Evolutionary conservation across 2,797 vertebrate genomes (phyloP).

Genomic region (Tapera naevia): DNA sequence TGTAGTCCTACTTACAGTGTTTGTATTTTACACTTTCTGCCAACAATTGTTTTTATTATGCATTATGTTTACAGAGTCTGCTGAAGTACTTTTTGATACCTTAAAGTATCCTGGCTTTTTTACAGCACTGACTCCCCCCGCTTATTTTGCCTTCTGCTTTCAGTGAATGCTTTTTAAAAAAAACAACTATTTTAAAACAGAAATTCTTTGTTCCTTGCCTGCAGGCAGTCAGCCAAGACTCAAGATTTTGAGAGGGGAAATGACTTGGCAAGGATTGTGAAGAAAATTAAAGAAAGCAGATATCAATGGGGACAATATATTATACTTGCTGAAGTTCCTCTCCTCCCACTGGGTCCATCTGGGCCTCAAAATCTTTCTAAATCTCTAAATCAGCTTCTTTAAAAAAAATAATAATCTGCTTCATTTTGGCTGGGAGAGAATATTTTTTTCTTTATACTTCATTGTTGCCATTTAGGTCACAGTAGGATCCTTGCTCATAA

Average conservation of each 20-base stretch:
- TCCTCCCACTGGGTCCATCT: neutral
- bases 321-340: neutral
- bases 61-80: neutral
- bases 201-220: slow-evolving; percentile 37
- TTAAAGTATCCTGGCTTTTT: neutral
- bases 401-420: neutral
- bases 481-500: neutral
- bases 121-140: neutral
- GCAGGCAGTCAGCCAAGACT: slow-evolving; percentile 25
- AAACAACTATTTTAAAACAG: slow-evolving; percentile 9
- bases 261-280: slow-evolving; percentile 40
- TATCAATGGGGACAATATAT: neutral
- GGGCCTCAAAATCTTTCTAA: neutral
- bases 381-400: neutral
- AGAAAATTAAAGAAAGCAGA: slow-evolving; percentile 14
- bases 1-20: neutral
- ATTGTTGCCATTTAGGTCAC: neutral
- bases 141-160: neutral
- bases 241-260: slow-evolving; percentile 35
- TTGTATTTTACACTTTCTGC: neutral
- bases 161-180: slow-evolving; percentile 24
- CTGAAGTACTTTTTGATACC: neutral
- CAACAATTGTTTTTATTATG: neutral
- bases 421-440: neutral
- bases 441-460: neutral